Conservation (phyloP, 2,888 invertebrate genomes). For the Thera britannica region DNA sequence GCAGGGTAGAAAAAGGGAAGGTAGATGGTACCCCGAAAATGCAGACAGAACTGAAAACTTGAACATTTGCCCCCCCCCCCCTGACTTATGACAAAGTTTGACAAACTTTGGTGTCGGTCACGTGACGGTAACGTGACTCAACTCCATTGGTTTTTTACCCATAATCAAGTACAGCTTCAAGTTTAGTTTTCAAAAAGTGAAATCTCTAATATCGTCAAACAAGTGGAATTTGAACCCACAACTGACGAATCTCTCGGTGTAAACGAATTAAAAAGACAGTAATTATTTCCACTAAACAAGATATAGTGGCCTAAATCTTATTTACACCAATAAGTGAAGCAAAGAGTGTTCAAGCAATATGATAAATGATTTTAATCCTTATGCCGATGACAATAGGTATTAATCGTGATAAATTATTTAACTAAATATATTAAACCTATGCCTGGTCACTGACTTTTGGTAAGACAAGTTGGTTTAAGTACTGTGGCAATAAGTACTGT, state of each 20-base stretch:
- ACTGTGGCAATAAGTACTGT: conserved; percentile 34
- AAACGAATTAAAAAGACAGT: conserved; percentile 14
- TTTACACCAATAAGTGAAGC: conserved; percentile 24
- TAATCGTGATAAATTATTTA: conserved; percentile 22
- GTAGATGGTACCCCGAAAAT: too few species aligned
- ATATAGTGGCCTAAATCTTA: conserved; percentile 16
- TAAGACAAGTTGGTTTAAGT: conserved; percentile 29
- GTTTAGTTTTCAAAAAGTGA: too few species aligned
- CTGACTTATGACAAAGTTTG: too few species aligned
- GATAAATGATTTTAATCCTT: conserved; percentile 29
- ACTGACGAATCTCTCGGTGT: not conserved
- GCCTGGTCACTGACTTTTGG: conserved; percentile 22
- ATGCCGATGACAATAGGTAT: conserved; percentile 30
- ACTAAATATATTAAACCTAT: conserved; percentile 31
- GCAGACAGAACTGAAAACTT: too few species aligned
- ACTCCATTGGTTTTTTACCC: too few species aligned
- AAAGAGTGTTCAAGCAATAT: conserved; percentile 31
- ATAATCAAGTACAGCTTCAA: too few species aligned
- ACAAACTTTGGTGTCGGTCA: too few species aligned
- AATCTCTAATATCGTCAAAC: too few species aligned
- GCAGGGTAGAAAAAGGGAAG: too few species aligned
- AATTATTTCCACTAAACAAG: conserved; percentile 20
- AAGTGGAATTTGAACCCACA: too few species aligned
- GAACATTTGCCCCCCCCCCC: too few species aligned
- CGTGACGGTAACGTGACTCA: too few species aligned